Base-by-base conservation (phyloP, 2,113 vertebrate species). In the Zonotrichia leucophrys region DNA sequence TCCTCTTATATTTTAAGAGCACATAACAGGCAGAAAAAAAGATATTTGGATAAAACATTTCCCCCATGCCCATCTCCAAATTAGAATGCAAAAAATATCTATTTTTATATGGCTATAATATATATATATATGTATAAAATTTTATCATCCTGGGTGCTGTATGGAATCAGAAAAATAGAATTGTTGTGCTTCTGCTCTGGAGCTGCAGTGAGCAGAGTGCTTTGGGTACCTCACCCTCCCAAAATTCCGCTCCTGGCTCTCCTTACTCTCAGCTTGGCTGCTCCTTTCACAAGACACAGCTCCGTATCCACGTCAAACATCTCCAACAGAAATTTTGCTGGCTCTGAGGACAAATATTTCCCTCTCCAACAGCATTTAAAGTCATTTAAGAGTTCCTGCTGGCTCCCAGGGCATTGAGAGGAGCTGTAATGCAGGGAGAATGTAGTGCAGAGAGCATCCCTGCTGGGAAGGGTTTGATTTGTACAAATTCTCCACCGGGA, bases 281-380 rank as follows among this genome's bases (percentile, higher is more conserved):
- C 25, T 93, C 89, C 89, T 86, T 75, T 92, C 86, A 82, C 87
- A 90, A 84, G 83, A 46, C 63, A 49, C 52, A 66, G 37, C 68
- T 60, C 37, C 37, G 7, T 37, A 37, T 37, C 37, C 37, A 37
- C 37, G 37, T 37, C 75, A 42, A 27, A 63, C 37, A 30, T 8
- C 59, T 82, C 11, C 8, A 7, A 11, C 20, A 14, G 3, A 15
- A 82, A 62, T 21, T 49, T 55, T 33, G 10, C 12, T 42, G 74
- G 6, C 46, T 58, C 37, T 30, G 25, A 76, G 46, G 25, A 46
- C 35, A 30, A 16, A 37, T 10, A 30, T 55, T 83, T 73, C 44
- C 28, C 75, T 74, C 41, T 76, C 47, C 77, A 33, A 17, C 8
- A 24, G 16, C 6, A 7, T 58, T 89, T 41, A 7, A n/a, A 74